Conservation (phyloP, 1,140 invertebrate species). For the Drosophila serrata region DNA sequence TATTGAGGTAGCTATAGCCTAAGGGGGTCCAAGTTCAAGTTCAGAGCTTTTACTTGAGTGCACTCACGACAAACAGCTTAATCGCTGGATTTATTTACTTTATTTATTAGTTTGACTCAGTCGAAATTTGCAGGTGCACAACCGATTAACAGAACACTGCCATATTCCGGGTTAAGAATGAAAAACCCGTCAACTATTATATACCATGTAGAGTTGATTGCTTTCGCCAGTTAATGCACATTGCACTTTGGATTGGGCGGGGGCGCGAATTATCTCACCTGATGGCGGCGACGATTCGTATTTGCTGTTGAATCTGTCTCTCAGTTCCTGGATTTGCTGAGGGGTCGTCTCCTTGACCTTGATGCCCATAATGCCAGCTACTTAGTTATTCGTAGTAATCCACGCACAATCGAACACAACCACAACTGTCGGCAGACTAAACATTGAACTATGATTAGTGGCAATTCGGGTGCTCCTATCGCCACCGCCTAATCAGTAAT, state of each 20-base stretch:
- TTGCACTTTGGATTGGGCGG: slow-evolving; percentile 27
- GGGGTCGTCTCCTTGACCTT: slow-evolving; percentile 76
- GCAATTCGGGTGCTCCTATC: slow-evolving; percentile 32
- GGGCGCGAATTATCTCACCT: slow-evolving; percentile 59
- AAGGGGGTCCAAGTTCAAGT: slow-evolving; percentile 33
- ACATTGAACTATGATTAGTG: slow-evolving; percentile 33
- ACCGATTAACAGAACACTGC: slow-evolving; percentile 21
- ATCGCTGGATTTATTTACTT: slow-evolving; percentile 12
- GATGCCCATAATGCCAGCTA: slow-evolving; percentile 49
- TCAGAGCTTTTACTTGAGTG: slow-evolving; percentile 35
- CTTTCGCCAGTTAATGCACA: background rate
- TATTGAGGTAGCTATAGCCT: slow-evolving; percentile 11
- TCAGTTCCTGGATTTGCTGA: slow-evolving; percentile 86
- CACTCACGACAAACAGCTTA: slow-evolving; percentile 14
- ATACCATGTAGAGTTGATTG: slow-evolving; percentile 4
- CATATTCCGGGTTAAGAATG: slow-evolving; percentile 1
- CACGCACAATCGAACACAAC: slow-evolving; percentile 24
- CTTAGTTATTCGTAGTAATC: background rate
- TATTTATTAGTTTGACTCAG: slow-evolving; percentile 2
- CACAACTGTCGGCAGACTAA: slow-evolving; percentile 36
- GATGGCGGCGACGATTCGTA: slow-evolving; percentile 85
- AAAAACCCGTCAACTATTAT: slow-evolving; percentile 4
- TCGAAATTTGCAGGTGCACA: slow-evolving; percentile 16
- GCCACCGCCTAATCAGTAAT: slow-evolving; percentile 62
- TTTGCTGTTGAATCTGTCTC: slow-evolving; percentile 86